Evolutionary conservation across 2,888 invertebrate genomes (phyloP), one percentile per base, ranked within the genome.

Genomic region (Ametastegia equiseti): DNA sequence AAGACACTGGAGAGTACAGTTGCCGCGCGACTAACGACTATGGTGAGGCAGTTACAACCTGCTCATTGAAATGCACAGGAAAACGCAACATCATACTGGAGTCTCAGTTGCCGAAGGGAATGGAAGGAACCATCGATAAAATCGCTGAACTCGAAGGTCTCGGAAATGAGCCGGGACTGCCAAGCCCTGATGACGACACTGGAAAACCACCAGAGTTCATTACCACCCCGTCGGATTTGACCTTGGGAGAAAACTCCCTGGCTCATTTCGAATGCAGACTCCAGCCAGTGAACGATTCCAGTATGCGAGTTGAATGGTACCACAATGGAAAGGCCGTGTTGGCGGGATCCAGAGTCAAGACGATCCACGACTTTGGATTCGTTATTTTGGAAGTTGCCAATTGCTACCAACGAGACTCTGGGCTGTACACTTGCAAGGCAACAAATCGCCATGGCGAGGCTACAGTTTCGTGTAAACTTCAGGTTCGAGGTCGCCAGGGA

Each of bases 251-350:
- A 92, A 98, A 98, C 89, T 95, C 96, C 5, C 93, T 98, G 82
- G 98, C 98, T 71, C 97, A 98, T 92, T 98, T 98, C 88, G 98
- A 98, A 92, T 98, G 98, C 88, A 95, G 97, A 81, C 92, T 98
- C 81, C 95, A 96, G 84, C 98, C 98, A 23, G 95, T 98, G 19
- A 97, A 97, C 88, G 98, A 98, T 92, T 96, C 97, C 5, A 97
- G 97, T 89, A 97, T 98, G 96, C 94, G 97, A 86, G 97, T 98
- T 13, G 98, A 99, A 92, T 99, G 99, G 99, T 99, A 95, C 95
- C 98, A 98, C 89, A 98, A 99, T 91, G 99, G 98, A 63, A 97
- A 98, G 92, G 96, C 98, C 3, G 94, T 99, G 83, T 94, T 97
- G 91, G 96, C 97, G 81, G 97, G 98, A 82, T 97, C 97, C 5